Percentiles rank a stretch among this genome's conserved stretches.
phyloP scores from a whole-genome alignment of 2,797 vertebrate genomes.

The Hylomyscus alleni region DNA sequence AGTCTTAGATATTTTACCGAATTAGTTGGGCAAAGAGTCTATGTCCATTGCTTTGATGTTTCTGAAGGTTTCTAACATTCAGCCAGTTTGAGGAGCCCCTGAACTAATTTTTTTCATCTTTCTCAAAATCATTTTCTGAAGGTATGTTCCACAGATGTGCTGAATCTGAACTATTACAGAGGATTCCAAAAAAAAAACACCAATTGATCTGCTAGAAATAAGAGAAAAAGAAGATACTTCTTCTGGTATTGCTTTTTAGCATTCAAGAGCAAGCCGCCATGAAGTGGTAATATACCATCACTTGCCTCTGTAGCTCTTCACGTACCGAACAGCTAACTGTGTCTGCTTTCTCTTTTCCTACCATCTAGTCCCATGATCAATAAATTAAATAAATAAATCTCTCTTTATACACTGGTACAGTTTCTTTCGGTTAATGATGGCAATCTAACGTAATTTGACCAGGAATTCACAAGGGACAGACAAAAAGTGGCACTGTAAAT shows the following conservation, averaged over 20 bases:
- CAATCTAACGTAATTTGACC: not conserved
- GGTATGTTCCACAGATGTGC: not conserved
- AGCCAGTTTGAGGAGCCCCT: not conserved
- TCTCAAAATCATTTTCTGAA: slow-evolving; percentile 3
- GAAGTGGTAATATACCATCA: not conserved
- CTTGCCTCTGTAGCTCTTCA: not conserved
- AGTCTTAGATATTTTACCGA: not conserved
- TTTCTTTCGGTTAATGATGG: not conserved
- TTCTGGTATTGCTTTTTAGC: not conserved
- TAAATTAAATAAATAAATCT: not conserved
- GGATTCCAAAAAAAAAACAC: not conserved
- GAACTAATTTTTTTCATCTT: not conserved
- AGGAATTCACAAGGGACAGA: not conserved
- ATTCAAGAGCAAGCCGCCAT: not conserved
- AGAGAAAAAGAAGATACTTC: not conserved
- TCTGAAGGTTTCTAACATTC: not conserved
- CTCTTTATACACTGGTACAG: not conserved
- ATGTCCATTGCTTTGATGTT: not conserved
- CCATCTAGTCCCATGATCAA: not conserved
- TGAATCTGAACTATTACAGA: not conserved
- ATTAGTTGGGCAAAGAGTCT: not conserved
- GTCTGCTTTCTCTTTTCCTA: not conserved
- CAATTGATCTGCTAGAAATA: not conserved
- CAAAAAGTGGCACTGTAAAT: not conserved
- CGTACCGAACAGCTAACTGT: not conserved